Base-by-base conservation (phyloP, 2,888 invertebrate genomes). In the Phortica okadai region DNA sequence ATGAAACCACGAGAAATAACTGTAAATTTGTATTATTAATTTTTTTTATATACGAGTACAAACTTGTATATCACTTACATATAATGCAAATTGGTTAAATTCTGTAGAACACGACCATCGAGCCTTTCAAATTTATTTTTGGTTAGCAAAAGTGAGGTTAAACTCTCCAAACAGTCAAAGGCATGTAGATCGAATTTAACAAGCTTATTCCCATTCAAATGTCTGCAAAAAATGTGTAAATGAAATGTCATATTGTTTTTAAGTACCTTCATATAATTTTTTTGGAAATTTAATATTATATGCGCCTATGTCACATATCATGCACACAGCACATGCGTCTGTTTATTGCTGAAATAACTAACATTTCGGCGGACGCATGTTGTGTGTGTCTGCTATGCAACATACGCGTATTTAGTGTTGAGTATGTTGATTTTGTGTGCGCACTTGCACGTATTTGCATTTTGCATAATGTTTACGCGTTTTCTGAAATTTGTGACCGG, bases 1-100 rank as follows among this genome's bases (percentile, higher is more conserved):
- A 83, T 93, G 92, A 85, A 93, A 94, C 81, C 93, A 92, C 76
- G 93, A 93, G 85, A 94, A 94, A 83, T 94, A 93, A 79, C 93
- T 94, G 87, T 1, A 86, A 84, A 79, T 74, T 72, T 73, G 73
- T 75, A 79, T 56, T n/a, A 56, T n/a, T 6, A 56, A 56, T 6
- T 0, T 21, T 21, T 21, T 21, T 0, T 21, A 21, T 21, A 21
- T 21, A n/a, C n/a, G n/a, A n/a, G n/a, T n/a, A 21, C 0, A 21
- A 21, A 21, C 21, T 21, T 21, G 21, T 6, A 5, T 56, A 56
- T 56, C 74, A 90, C 93, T 92, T 89, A 93, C 93, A 93, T 92
- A 81, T 92, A 91, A 78, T 92, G 85, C 41, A 93, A 89, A 75
- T 89, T 90, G 33, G 82, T 87, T 73, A 92, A 86, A 67, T 92